Evolutionary conservation across 1,140 invertebrate species (phyloP).

Genomic region (Bombyx mori): DNA sequence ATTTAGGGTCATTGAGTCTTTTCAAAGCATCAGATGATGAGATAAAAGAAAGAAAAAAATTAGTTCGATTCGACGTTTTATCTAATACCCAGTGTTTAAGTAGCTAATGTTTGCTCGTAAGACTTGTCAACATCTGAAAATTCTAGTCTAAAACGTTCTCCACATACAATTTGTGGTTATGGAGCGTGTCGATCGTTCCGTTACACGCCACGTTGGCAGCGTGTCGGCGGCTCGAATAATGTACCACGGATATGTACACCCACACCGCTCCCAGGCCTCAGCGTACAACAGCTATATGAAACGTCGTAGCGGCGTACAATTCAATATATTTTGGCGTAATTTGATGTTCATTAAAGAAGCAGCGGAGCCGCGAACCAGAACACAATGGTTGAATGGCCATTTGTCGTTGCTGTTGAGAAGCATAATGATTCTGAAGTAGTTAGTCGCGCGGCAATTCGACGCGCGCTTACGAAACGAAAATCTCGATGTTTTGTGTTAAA

Average conservation of each 20-base stretch:
- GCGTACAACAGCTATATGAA: slow-evolving; percentile 46
- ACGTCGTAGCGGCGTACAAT: slow-evolving; percentile 63
- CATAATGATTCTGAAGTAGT: slow-evolving; percentile 54
- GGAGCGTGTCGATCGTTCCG: slow-evolving; percentile 65
- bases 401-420: slow-evolving; percentile 61
- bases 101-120: slow-evolving; percentile 6
- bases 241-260: slow-evolving; percentile 16
- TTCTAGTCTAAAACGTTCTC: slow-evolving; percentile 63
- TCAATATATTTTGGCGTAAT: slow-evolving; percentile 70
- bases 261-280: slow-evolving; percentile 39
- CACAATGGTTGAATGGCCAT: slow-evolving; percentile 70
- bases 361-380: slow-evolving; percentile 67
- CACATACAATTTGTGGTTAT: slow-evolving; percentile 70
- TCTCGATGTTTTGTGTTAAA: slow-evolving; percentile 27
- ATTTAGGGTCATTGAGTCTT: slow-evolving; percentile 53
- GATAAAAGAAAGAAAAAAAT: not conserved
- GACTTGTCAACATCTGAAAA: slow-evolving; percentile 46
- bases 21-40: slow-evolving; percentile 22
- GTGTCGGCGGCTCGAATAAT: slow-evolving; percentile 51
- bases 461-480: slow-evolving; percentile 50
- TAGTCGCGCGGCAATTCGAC: slow-evolving; percentile 57
- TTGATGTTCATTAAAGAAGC: slow-evolving; percentile 69
- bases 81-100: not conserved
- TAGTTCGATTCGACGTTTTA: slow-evolving; percentile 3
- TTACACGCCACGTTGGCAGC: slow-evolving; percentile 50